phyloP scores from a whole-genome alignment of 2,797 vertebrate genomes.

The Dendrocincla fuliginosa region DNA sequence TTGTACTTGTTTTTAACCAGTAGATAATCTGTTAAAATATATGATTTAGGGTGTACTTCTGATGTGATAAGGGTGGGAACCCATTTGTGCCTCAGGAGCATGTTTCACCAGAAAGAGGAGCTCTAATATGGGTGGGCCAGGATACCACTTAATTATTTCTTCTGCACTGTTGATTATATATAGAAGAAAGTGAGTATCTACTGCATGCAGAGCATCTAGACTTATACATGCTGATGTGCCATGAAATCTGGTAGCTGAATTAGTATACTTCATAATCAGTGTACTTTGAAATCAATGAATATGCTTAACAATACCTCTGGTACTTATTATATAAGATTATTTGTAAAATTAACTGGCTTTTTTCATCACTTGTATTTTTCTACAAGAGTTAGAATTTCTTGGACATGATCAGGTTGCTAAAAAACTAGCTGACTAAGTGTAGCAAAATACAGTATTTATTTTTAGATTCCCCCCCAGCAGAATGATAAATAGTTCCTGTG shows the following conservation, averaged over 20 bases:
- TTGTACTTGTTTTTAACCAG: background rate
- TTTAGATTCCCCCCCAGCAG: background rate
- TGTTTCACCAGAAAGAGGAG: background rate
- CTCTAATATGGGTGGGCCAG: background rate
- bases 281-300: slow-evolving; percentile 18
- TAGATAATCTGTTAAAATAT: background rate
- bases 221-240: background rate
- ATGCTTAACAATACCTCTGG: background rate
- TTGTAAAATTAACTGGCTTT: background rate
- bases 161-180: background rate
- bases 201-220: background rate
- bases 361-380: slow-evolving; percentile 3
- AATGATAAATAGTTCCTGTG: slow-evolving; percentile 38
- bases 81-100: background rate
- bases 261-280: slow-evolving; percentile 1
- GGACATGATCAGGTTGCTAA: slow-evolving; percentile 28
- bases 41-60: background rate
- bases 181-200: background rate
- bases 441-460: slow-evolving; percentile 51
- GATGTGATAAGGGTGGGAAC: background rate
- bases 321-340: background rate
- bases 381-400: slow-evolving; percentile 11
- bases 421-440: slow-evolving; percentile 38
- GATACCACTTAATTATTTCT: background rate
- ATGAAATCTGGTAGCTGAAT: background rate